A percentile compares a stretch with the other conserved stretches of the same genome.
Conservation (phyloP, 2,888 invertebrate genomes). For the Agelastica alni region DNA sequence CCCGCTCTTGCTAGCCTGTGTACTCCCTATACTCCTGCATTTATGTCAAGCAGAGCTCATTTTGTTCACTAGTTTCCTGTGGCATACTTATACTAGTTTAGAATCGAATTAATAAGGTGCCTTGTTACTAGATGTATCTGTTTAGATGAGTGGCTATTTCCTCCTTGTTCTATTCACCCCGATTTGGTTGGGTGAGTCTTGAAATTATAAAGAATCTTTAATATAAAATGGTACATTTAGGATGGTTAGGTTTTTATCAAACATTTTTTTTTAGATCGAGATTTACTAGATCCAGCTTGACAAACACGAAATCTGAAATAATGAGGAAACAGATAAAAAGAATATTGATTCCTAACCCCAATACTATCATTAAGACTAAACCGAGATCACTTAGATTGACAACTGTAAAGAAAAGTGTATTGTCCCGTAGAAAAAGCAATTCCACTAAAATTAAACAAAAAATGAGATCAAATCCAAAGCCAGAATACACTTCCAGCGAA, state of each 20-base stretch:
- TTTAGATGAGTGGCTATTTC: no score
- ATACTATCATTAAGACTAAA: conserved; percentile 37
- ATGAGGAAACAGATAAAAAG: conserved; percentile 44
- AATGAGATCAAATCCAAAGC: conserved; percentile 25
- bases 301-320: conserved; percentile 32
- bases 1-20: no score
- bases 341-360: conserved; percentile 40
- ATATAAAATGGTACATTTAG: no score
- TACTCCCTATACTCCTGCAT: no score
- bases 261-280: conserved; percentile 37
- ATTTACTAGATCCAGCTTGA: conserved; percentile 44
- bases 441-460: conserved; percentile 33
- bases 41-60: no score
- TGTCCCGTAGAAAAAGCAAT: conserved; percentile 35
- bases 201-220: neutral
- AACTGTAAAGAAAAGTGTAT: conserved; percentile 42
- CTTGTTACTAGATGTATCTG: no score
- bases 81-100: no score
- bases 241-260: no score
- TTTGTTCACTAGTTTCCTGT: no score
- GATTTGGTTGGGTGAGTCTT: no score
- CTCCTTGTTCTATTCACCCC: no score
- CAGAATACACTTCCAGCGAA: conserved; percentile 10
- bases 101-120: no score
- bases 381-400: conserved; percentile 43